phyloP scores from a whole-genome alignment of 2,888 invertebrate species.

The Ligdia adustata region DNA sequence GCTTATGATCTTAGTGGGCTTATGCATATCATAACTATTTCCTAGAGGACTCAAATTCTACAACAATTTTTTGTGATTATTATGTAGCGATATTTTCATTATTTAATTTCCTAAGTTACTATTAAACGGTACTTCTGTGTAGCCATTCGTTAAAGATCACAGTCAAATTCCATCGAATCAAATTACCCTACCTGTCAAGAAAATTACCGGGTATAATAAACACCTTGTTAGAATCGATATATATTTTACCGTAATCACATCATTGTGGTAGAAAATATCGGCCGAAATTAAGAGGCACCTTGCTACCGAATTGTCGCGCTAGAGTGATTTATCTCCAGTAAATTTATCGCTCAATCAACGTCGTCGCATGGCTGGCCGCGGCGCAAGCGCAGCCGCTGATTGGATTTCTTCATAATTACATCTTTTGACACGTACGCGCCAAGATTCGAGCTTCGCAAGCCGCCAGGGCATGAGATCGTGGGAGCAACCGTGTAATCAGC shows the following conservation, averaged over 20 bases:
- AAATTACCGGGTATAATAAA: constrained; percentile 20
- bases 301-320: constrained; percentile 77
- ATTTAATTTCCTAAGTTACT: too few relatives aligned
- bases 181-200: constrained; percentile 11
- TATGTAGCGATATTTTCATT: too few relatives aligned
- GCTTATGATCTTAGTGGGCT: constrained; percentile 8
- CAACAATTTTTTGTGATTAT: too few relatives aligned
- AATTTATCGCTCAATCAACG: constrained; percentile 80
- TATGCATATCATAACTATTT: too few relatives aligned
- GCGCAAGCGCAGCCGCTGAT: constrained; percentile 66
- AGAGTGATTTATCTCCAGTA: constrained; percentile 76
- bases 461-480: constrained; percentile 79
- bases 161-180: constrained; percentile 12
- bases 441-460: constrained; percentile 77
- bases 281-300: constrained; percentile 54
- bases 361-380: constrained; percentile 64
- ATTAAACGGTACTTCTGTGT: constrained; percentile 1
- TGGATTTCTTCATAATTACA: constrained; percentile 84
- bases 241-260: constrained; percentile 28
- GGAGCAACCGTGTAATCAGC: constrained; percentile 82
- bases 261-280: constrained; percentile 36
- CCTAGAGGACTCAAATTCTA: too few relatives aligned
- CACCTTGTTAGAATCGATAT: constrained; percentile 43
- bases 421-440: constrained; percentile 82
- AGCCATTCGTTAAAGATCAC: constrained; percentile 6